A percentile compares a stretch with the other conserved stretches of the same genome.
These are phyloP conservation scores for Lampris incognitus DNA, from an alignment of 2,113 vertebrate genomes.

Conservation along the genomic window DNA sequence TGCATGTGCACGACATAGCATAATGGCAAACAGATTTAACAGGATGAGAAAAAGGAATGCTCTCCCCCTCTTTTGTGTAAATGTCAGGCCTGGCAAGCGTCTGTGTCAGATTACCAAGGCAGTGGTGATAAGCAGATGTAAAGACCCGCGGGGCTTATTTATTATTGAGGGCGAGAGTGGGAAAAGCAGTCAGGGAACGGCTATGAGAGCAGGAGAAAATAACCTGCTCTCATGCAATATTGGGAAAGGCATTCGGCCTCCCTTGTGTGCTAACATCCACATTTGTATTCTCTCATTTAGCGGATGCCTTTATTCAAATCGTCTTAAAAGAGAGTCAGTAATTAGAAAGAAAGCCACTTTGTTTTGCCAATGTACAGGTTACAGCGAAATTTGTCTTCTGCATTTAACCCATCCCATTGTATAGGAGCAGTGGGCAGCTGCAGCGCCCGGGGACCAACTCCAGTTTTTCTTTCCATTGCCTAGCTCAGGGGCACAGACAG, in stretches of 20 bases:
- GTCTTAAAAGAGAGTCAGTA: too few species aligned
- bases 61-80: conserved; percentile 40
- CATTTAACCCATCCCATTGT: too few species aligned
- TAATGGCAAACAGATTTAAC: conserved; percentile 75
- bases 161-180: conserved; percentile 55
- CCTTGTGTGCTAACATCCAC: conserved; percentile 13
- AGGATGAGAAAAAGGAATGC: conserved; percentile 64
- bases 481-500: too few species aligned
- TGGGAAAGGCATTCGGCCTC: conserved; percentile 21
- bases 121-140: conserved; percentile 71
- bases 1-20: conserved; percentile 52
- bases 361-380: too few species aligned
- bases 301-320: too few species aligned
- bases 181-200: conserved; percentile 13
- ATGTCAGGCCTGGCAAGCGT: conserved; percentile 50
- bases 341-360: too few species aligned
- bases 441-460: too few species aligned
- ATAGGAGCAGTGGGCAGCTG: too few species aligned
- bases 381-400: too few species aligned
- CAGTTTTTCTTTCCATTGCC: too few species aligned
- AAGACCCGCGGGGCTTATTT: conserved; percentile 60
- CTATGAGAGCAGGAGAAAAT: conserved; percentile 49
- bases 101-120: conserved; percentile 70
- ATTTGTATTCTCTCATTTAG: conserved; percentile 3
- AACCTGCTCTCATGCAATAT: conserved; percentile 52